phyloP scores from a whole-genome alignment of 2,797 vertebrate genomes.

The Gephyroberyx darwinii region DNA sequence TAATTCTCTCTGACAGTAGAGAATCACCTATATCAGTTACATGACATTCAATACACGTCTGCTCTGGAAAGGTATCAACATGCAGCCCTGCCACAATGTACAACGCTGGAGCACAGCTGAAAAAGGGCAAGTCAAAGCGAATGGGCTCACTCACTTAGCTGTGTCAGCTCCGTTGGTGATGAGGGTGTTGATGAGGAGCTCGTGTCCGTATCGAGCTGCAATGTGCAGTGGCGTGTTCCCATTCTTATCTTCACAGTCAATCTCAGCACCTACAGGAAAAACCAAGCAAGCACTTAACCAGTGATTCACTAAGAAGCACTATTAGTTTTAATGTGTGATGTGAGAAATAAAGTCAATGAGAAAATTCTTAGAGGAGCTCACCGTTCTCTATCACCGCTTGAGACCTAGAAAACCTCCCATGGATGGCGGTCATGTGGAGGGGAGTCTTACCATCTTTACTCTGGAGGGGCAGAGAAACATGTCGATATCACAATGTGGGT shows the following conservation, averaged over 20 bases:
- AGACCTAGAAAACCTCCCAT: constrained; percentile 98
- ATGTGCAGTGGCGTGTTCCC: constrained; percentile 99
- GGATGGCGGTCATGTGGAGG: constrained; percentile 98
- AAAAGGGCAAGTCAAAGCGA: neutral
- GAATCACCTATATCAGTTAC: constrained; percentile 7
- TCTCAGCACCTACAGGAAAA: constrained; percentile 87
- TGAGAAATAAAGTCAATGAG: constrained; percentile 15
- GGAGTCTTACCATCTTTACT: constrained; percentile 99
- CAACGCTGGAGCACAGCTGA: constrained; percentile 12
- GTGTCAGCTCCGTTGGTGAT: constrained; percentile 96
- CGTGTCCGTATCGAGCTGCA: constrained; percentile 96
- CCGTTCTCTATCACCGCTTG: constrained; percentile 98
- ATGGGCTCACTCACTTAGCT: constrained; percentile 88
- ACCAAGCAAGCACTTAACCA: constrained; percentile 27
- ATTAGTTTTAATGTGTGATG: constrained; percentile 12
- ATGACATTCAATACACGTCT: constrained; percentile 4
- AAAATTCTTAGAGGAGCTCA: constrained; percentile 70
- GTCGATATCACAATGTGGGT: neutral
- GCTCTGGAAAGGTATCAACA: constrained; percentile 5
- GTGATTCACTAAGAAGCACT: constrained; percentile 13
- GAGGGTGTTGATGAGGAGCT: constrained; percentile 98
- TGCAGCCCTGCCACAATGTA: neutral
- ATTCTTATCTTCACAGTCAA: constrained; percentile 98
- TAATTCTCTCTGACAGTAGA: neutral
- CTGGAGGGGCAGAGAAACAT: constrained; percentile 76